These are phyloP conservation scores for Silurus asotus DNA, from an alignment of 2,113 vertebrate genomes.

Conservation along the genomic window DNA sequence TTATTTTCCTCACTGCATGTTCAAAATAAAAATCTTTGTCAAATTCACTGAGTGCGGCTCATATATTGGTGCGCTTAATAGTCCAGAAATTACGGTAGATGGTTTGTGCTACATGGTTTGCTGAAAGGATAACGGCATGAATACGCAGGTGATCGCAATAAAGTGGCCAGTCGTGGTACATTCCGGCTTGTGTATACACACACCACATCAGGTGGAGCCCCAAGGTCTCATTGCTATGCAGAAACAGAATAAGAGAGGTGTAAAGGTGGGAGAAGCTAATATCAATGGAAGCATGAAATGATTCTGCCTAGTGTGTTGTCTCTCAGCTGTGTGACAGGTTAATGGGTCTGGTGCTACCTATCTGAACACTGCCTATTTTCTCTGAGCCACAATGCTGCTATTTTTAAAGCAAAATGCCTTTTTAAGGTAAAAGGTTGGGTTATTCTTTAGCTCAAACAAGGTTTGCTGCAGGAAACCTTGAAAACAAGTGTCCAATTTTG, in stretches of 20 bases:
- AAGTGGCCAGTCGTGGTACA: not conserved
- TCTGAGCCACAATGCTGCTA: constrained; percentile 35
- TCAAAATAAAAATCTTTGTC: no score
- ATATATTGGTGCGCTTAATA: no score
- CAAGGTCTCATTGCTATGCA: not conserved
- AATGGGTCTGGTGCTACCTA: constrained; percentile 18
- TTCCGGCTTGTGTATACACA: not conserved
- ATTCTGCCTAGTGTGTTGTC: constrained; percentile 21
- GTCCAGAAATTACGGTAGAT: no score
- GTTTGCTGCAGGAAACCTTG: not conserved
- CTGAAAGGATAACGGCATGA: not conserved
- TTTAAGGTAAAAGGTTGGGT: not conserved
- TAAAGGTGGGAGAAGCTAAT: not conserved
- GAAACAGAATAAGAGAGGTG: no score
- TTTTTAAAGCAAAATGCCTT: constrained; percentile 38
- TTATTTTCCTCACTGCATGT: no score
- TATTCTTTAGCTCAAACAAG: not conserved
- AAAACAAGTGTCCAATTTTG: not conserved
- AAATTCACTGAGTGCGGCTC: no score
- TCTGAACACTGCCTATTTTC: constrained; percentile 30
- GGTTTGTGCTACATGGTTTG: not conserved
- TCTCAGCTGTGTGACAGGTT: constrained; percentile 31
- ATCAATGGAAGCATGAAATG: not conserved
- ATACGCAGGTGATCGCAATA: not conserved
- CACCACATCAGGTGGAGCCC: not conserved